Conservation (phyloP, 2,113 vertebrate genomes). For the Podocnemis expansa region DNA sequence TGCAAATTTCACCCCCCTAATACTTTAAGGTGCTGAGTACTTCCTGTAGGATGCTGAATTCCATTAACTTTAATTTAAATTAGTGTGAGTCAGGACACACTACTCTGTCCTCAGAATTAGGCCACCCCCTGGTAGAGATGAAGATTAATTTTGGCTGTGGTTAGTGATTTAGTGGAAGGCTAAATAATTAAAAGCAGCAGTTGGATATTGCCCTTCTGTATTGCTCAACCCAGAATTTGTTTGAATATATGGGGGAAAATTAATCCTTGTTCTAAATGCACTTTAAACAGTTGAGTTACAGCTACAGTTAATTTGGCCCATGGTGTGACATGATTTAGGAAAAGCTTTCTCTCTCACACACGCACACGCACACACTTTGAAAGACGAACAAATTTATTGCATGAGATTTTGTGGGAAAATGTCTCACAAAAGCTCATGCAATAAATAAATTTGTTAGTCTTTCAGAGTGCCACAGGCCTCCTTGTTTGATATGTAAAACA, state of each 20-base stretch:
- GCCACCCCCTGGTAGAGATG: not conserved
- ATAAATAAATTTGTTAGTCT: no score
- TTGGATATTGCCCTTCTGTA: not conserved
- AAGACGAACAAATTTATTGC: no score
- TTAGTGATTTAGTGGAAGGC: not conserved
- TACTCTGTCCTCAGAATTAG: not conserved
- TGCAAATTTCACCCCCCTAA: rapidly evolving
- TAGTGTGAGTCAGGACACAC: not conserved
- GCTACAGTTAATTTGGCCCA: not conserved
- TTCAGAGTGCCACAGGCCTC: no score
- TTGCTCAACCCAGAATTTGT: not conserved
- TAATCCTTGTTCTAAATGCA: not conserved
- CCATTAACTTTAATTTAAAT: not conserved
- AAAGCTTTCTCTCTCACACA: not conserved
- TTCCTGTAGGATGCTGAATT: not conserved
- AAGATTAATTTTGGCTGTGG: not conserved
- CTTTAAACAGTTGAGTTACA: not conserved
- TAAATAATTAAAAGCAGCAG: not conserved
- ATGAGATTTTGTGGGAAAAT: no score
- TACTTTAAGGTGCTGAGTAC: not conserved
- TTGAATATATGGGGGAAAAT: not conserved
- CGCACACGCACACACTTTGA: no score
- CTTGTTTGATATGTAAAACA: no score
- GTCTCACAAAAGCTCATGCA: no score
- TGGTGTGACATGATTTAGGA: not conserved